Base-by-base conservation (phyloP, 2,113 vertebrate species). In the Osmerus eperlanus region DNA sequence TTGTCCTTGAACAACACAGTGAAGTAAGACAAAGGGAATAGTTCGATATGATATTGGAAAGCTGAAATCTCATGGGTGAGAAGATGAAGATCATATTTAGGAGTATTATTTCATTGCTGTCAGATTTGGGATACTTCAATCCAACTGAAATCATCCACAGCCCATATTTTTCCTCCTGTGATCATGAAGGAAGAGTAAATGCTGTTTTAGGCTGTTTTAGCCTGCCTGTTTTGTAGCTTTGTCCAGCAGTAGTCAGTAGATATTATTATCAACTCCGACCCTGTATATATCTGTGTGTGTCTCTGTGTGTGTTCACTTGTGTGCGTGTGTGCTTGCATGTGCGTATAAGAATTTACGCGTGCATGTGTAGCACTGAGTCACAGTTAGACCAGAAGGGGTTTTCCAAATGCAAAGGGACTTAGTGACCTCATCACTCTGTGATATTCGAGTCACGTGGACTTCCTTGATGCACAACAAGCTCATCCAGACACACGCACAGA, bases 351-450 rank as follows among this genome's bases (percentile, higher is more conserved):
- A 36, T 68, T 68, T 52, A 56, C 23, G 58, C 67, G 13, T 68
- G 69, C 76, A 61, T n/a, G 16, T 18, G 51, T 32, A 56, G 54
- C 54, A 25, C 68, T 79, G 83, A 86, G 61, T 88, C 85, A 86
- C 63, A 75, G 47, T 81, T 75, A 60, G 81, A 84, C 80, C 84
- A 90, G 88, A 82, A 88, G 85, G 87, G 85, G 67, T 88, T 86
- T 89, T 84, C 81, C 85, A 83, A 76, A 83, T 77, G 78, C 81
- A 80, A 68, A 80, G 72, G 70, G 78, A 86, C 77, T 86, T 67
- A 61, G 67, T 83, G 83, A 88, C 88, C 84, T 83, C 84, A 85
- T 81, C 67, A 56, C 81, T 77, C 70, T 71, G 77, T 85, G 82
- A 84, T 74, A 77, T 80, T 80, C 70, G 61, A 77, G 73, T 88